Evolutionary conservation across 2,113 vertebrate species (phyloP), one percentile per base, ranked within the genome.

Genomic region (Erinaceus europaeus): DNA sequence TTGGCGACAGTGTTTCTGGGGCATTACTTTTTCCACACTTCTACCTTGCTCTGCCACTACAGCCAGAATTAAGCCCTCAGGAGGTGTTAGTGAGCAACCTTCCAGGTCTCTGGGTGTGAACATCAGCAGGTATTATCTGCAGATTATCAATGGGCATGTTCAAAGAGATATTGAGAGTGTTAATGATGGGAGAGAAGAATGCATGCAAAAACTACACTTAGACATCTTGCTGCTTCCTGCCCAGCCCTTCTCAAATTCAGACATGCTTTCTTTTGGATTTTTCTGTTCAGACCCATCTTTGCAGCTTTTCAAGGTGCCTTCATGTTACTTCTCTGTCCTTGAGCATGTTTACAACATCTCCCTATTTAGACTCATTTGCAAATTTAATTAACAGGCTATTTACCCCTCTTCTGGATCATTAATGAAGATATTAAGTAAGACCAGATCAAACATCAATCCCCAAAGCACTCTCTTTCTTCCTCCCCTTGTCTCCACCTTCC

Each of bases 381-480:
- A 83, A 86, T 80, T 93, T 90, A 92, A 95, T 95, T 94, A 94
- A 64, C 75, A 95, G 85, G 88, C 91, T 89, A 90, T 94, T 94
- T 92, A 83, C 67, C 52, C 87, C 57, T 95, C 91, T 94, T 93
- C 82, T 0, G 1, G 78, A 94, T 94, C 89, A 89, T 94, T 89
- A 92, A 91, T 94, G 85, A 89, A 86, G 67, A 93, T 92, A 90
- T 92, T 93, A 94, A 94, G 65, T 90, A 92, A 86, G 68, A 73
- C 75, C 89, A 86, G 85, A 93, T 90, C 91, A 89, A 73, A 73
- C 73, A 89, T 75, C 75, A 78, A 52, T 91, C 73, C 77, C 57
- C 7, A 11, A 57, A 93, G 92, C 57, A 36, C 46, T 55, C 67
- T 36, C 32, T 40, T 32, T 32, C 68, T 42, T 23, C 20, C 42